Evolutionary conservation across 2,888 invertebrate genomes (phyloP), one percentile per base, ranked within the genome.

Genomic region (Chrysotoxum bicinctum): DNA sequence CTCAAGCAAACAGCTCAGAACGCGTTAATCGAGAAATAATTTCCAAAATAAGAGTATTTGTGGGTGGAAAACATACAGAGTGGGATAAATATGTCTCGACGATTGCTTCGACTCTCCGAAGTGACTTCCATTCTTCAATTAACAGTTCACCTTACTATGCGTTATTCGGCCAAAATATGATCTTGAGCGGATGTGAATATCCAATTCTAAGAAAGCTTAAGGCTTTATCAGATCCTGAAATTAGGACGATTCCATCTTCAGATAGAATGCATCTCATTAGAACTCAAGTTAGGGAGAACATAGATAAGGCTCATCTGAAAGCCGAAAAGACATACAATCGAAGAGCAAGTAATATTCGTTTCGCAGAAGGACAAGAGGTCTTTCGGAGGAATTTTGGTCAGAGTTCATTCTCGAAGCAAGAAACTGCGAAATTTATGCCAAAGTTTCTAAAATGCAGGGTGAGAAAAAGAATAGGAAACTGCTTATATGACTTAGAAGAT

Each of bases 81-180:
- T 50, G 66, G 66, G 66, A 66, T 19, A 66, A 66, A 3, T 50
- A 66, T 9, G 23, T 66, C 7, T 66, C 66, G 5, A 21, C 50
- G 5, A 52, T 66, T 9, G 32, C 35, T 1, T 12, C 66, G 4
- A 66, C 50, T 14, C 50, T 66, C 0, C 12, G 66, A n/a, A 66
- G 50, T n/a, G 50, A 66, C 23, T 21, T 23, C 14, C 66, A 66
- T 5, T 50, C 66, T 3, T 19, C 66, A 23, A 66, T 30, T 30
- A 30, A 6, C 7, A 30, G 30, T 7, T 30, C 30, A 30, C 30
- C 30, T 7, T 30, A 30, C 7, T 30, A 30, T 30, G 30, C 30
- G 5, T 30, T 30, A 7, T 30, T 30, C 7, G 30, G 30, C 1
- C 30, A 30, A 7, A 30, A 30, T 30, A 30, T 30, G 30, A 30